These are phyloP conservation scores for Apeltes quadracus DNA, from an alignment of 2,113 vertebrate genomes.

Conservation along the genomic window DNA sequence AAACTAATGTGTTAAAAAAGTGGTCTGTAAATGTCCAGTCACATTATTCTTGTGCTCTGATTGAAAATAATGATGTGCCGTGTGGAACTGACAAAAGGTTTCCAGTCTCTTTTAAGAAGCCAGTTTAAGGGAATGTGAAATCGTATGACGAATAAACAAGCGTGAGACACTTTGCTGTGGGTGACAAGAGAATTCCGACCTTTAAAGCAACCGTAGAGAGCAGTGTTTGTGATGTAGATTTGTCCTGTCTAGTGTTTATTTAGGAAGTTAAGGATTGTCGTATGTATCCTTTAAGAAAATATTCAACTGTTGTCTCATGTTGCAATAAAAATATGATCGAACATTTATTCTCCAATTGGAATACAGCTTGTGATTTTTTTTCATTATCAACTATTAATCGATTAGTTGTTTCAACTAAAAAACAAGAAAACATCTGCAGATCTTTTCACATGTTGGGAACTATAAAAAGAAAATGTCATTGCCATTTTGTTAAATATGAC, in stretches of 20 bases:
- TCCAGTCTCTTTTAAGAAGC: not conserved
- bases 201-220: not conserved
- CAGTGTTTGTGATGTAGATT: not conserved
- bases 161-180: not conserved
- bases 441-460: not conserved
- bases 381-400: not conserved
- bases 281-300: not conserved
- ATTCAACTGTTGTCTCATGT: constrained; percentile 1
- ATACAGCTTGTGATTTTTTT: not conserved
- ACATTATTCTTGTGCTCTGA: constrained; percentile 22
- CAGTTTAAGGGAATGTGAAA: not conserved
- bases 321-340: constrained; percentile 8
- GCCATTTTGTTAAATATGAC: not conserved
- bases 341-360: not conserved
- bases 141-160: not conserved
- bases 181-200: not conserved
- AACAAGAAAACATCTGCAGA: not conserved
- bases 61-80: constrained; percentile 14
- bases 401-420: not conserved
- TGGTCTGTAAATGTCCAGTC: constrained; percentile 53
- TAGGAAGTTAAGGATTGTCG: not conserved
- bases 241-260: not conserved
- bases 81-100: not conserved
- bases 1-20: constrained; percentile 40
- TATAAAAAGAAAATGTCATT: not conserved